Evolutionary conservation across 2,113 vertebrate genomes (phyloP).

Genomic region (Nannospalax galili): DNA sequence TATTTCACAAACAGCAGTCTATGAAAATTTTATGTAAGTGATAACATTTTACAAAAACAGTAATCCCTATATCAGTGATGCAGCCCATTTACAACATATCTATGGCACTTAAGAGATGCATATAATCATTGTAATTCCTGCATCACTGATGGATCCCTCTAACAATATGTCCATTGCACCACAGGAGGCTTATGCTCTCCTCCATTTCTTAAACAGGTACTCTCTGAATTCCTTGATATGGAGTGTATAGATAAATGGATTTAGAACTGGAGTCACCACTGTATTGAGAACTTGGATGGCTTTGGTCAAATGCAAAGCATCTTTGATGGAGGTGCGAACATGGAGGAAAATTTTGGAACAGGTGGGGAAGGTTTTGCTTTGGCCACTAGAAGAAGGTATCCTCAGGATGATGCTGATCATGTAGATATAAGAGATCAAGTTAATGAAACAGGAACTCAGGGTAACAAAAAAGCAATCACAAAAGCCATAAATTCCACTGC

Average conservation of each 20-base stretch:
- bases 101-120: accelerated
- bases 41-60: background rate
- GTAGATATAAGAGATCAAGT: constrained; percentile 61
- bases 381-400: constrained; percentile 45
- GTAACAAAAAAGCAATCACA: constrained; percentile 65
- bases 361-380: constrained; percentile 74
- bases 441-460: constrained; percentile 66
- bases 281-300: constrained; percentile 70
- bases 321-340: constrained; percentile 55
- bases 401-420: constrained; percentile 65
- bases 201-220: constrained; percentile 51
- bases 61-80: background rate
- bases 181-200: background rate
- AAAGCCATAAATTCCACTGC: constrained; percentile 44
- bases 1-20: background rate
- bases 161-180: accelerated
- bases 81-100: background rate
- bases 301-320: constrained; percentile 64
- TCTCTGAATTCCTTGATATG: constrained; percentile 57
- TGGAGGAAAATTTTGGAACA: constrained; percentile 74
- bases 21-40: background rate
- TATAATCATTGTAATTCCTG: background rate
- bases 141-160: accelerated
- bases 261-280: constrained; percentile 65
- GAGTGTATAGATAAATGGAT: constrained; percentile 67